A percentile compares a stretch with the other conserved stretches of the same genome.
Evolutionary conservation across 2,888 invertebrate species (phyloP).

Genomic region (Orthosia incerta): DNA sequence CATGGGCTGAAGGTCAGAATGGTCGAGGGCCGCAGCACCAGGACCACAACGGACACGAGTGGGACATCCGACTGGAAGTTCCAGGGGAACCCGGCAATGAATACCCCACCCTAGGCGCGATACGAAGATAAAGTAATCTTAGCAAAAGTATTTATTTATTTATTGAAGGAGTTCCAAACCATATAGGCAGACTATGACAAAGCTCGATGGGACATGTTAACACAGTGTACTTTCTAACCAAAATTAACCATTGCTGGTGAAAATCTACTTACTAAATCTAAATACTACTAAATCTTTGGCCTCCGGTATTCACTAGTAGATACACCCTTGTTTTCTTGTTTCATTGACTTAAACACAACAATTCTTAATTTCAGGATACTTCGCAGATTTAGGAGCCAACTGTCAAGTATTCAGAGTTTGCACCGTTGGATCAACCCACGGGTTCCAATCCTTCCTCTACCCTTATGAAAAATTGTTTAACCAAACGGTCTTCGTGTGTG

Average conservation of each 20-base stretch:
- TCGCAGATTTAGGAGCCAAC: slow-evolving; percentile 92
- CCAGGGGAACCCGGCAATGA: no score
- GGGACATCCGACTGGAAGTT: no score
- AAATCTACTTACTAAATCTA: no score
- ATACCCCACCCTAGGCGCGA: no score
- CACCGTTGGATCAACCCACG: slow-evolving; percentile 89
- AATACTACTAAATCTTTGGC: no score
- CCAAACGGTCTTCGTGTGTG: slow-evolving; percentile 92
- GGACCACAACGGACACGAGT: slow-evolving; percentile 80
- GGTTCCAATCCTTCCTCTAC: slow-evolving; percentile 92
- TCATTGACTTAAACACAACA: not conserved
- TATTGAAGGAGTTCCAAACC: no score
- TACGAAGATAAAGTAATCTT: no score
- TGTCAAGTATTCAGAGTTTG: slow-evolving; percentile 93
- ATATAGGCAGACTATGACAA: no score
- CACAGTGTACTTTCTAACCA: not conserved
- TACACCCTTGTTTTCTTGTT: no score
- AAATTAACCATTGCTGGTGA: not conserved
- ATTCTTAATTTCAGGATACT: slow-evolving; percentile 89
- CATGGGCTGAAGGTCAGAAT: slow-evolving; percentile 76
- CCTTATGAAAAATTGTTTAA: slow-evolving; percentile 93
- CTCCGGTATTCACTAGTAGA: no score
- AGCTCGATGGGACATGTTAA: no score
- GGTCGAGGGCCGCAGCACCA: slow-evolving; percentile 76
- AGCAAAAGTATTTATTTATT: no score